Base-by-base conservation (phyloP, 1,140 invertebrate genomes). In the Macrotrachela quadricornifera region DNA sequence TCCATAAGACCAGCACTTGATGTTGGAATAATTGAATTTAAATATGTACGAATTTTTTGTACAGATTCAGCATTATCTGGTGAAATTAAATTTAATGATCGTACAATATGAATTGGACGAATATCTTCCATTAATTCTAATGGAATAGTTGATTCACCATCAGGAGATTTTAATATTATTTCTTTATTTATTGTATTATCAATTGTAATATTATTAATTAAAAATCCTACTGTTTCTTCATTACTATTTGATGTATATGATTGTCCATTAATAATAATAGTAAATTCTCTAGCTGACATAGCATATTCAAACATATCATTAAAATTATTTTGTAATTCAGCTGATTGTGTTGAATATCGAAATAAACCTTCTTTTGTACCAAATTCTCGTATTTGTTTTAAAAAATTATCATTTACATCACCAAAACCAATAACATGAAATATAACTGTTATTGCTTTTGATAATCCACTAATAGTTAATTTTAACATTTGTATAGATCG, bases 251-350 rank as follows among this genome's bases (percentile, higher is more conserved):
- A 39, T 40, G n/a, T 18, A 49, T 49, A 49, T 49, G 47, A 40
- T 49, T 49, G 39, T 40, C 47, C 47, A 49, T 49, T 49, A 14
- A 49, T 39, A 12, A 49, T 10, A 18, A 49, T 15, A 40, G 37
- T 49, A 41, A 49, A 49, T 49, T 49, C 47, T 49, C 47, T 49
- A 40, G 47, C 47, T 49, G 47, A 49, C 37, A 49, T 49, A n/a
- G 47, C 47, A 40, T 49, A 49, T 40, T 49, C 47, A 40, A 49
- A 49, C 47, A 49, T 49, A 18, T 49, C 47, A 40, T 49, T 49
- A 17, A 49, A 49, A 49, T 49, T 49, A 38, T 49, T 40, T 18
- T 49, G 47, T 18, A 49, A 38, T 40, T 49, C 47, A 18, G 36
- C 47, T 49, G 47, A 49, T 49, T 39, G 15, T 40, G 15, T 49